A percentile compares a stretch with the other conserved stretches of the same genome.
These are phyloP conservation scores for Loriculus beryllinus DNA, from an alignment of 2,797 vertebrate species.

Conservation along the genomic window DNA sequence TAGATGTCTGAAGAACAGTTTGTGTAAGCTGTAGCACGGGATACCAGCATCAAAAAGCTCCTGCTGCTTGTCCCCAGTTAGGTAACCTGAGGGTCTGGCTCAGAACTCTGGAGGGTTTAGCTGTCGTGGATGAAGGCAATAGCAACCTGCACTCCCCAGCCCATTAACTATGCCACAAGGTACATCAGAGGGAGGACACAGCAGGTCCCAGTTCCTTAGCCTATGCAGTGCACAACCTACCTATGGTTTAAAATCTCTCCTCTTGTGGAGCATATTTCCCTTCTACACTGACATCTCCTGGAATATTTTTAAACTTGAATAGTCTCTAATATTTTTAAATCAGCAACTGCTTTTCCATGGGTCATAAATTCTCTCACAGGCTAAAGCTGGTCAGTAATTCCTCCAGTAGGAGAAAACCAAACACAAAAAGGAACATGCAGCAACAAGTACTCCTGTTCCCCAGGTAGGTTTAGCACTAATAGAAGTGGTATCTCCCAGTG, in stretches of 20 bases:
- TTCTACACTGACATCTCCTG: background rate
- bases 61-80: background rate
- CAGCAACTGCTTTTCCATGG: background rate
- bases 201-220: background rate
- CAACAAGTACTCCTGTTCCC: background rate
- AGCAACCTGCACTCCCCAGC: background rate
- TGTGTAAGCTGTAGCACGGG: background rate
- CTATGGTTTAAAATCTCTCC: background rate
- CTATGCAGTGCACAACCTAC: fast-evolving
- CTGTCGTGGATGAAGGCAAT: background rate
- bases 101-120: background rate
- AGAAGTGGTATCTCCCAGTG: background rate
- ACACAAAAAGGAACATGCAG: background rate
- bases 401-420: background rate
- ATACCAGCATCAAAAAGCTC: background rate
- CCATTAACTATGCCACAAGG: background rate
- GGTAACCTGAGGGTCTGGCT: background rate
- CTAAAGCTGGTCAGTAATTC: background rate
- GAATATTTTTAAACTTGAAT: background rate
- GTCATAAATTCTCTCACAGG: background rate
- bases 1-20: background rate
- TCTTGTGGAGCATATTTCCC: background rate
- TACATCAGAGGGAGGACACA: background rate
- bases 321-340: background rate
- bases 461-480: background rate